A percentile compares a stretch with the other conserved stretches of the same genome.
Conservation (phyloP, 2,888 invertebrate genomes). For the Hirtodrosophila cameraria region DNA sequence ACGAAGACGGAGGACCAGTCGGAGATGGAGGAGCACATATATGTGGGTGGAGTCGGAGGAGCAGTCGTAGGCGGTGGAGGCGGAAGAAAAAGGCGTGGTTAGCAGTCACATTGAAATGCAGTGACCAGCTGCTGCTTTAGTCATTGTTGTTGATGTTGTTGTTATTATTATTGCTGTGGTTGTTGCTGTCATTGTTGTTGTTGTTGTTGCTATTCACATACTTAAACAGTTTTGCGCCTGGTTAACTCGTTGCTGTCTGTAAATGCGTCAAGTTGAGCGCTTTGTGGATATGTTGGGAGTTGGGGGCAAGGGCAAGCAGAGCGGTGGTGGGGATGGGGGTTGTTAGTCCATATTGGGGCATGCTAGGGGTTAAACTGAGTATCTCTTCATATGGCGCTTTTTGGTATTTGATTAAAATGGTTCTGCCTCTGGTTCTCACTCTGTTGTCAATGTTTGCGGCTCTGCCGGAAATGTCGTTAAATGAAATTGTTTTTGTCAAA, state of each 20-base stretch:
- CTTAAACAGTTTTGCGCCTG: constrained; percentile 72
- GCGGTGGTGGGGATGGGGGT: not conserved
- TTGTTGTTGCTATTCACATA: constrained; percentile 53
- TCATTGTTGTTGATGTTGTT: constrained; percentile 25
- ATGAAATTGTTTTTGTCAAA: constrained; percentile 74
- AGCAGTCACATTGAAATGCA: constrained; percentile 56
- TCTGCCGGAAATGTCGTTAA: constrained; percentile 73
- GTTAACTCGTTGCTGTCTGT: constrained; percentile 60
- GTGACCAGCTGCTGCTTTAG: constrained; percentile 49
- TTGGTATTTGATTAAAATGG: constrained; percentile 34
- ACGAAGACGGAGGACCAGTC: not conserved
- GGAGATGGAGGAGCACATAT: not conserved
- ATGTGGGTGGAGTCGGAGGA: not conserved
- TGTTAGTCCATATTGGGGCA: not conserved
- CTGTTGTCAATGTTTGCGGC: constrained; percentile 30
- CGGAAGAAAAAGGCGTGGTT: constrained; percentile 14
- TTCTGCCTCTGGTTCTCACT: constrained; percentile 1
- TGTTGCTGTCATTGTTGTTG: constrained; percentile 44
- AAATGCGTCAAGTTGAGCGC: constrained; percentile 28
- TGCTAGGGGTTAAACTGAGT: too few species aligned
- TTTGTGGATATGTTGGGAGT: not conserved
- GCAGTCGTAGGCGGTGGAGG: not conserved
- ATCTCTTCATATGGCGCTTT: constrained; percentile 16
- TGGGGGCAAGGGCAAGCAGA: not conserved
- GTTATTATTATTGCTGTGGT: constrained; percentile 23